A percentile compares a stretch with the other conserved stretches of the same genome.
Evolutionary conservation across 2,888 invertebrate genomes (phyloP).

Genomic region (Oxystoma pomonae): DNA sequence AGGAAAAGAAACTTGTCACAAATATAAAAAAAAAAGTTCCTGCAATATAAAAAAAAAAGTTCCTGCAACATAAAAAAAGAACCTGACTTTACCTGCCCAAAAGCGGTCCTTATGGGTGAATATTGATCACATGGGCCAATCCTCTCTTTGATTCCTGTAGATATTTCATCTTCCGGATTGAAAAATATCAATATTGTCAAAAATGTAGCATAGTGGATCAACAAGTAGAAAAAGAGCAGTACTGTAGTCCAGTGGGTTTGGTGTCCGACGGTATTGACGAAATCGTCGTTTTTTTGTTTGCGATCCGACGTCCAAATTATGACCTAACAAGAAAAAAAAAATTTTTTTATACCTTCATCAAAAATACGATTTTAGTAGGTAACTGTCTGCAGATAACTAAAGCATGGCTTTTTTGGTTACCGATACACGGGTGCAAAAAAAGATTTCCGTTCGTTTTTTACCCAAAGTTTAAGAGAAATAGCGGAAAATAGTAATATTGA

Average conservation of each 20-base stretch:
- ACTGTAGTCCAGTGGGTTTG: slow-evolving; percentile 38
- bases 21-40: no score
- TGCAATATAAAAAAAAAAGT: no score
- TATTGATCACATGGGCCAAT: slow-evolving; percentile 67
- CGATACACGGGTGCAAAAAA: no score
- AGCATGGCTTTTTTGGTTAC: no score
- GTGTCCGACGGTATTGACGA: slow-evolving; percentile 16
- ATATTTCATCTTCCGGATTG: slow-evolving; percentile 62
- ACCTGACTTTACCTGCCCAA: slow-evolving; percentile 65
- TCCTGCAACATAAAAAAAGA: background rate
- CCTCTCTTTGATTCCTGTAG: slow-evolving; percentile 69
- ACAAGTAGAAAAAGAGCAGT: slow-evolving; percentile 50
- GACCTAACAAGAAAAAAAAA: background rate
- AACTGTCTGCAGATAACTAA: no score
- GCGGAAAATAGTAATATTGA: no score
- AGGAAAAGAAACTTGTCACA: no score
- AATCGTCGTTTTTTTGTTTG: slow-evolving; percentile 42
- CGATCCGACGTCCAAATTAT: slow-evolving; percentile 61
- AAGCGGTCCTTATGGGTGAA: slow-evolving; percentile 58
- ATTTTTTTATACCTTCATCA: background rate
- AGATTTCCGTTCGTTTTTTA: no score
- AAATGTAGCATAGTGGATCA: slow-evolving; percentile 62
- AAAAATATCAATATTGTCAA: slow-evolving; percentile 59
- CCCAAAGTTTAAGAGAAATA: no score
- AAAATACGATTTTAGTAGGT: no score